phyloP scores from a whole-genome alignment of 1,140 invertebrate genomes.

The Trachymyrmex cornetzi region DNA sequence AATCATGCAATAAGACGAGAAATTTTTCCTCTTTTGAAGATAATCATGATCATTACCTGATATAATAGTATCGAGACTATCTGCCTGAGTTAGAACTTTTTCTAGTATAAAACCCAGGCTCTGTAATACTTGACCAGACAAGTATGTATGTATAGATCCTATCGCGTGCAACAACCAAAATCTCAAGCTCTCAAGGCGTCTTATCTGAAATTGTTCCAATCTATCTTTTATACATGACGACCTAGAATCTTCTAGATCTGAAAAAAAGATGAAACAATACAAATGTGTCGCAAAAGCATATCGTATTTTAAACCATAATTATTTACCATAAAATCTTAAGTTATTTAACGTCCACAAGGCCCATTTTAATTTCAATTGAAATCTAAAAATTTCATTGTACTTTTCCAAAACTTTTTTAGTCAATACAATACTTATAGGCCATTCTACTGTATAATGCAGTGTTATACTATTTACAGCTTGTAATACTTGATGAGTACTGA shows the following conservation, averaged over 20 bases:
- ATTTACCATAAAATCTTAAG: slow-evolving; percentile 86
- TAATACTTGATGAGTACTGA: slow-evolving; percentile 80
- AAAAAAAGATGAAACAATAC: slow-evolving; percentile 40
- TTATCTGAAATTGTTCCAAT: slow-evolving; percentile 83
- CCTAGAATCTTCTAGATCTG: slow-evolving; percentile 82
- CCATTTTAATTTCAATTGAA: slow-evolving; percentile 89
- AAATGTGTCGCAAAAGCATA: not conserved
- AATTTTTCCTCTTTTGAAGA: not conserved
- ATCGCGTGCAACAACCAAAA: slow-evolving; percentile 89
- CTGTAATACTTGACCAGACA: slow-evolving; percentile 89
- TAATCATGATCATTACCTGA: slow-evolving; percentile 76
- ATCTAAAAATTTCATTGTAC: slow-evolving; percentile 89
- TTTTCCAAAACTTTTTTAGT: slow-evolving; percentile 86
- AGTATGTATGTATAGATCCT: slow-evolving; percentile 89
- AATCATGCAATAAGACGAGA: not conserved
- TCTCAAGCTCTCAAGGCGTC: slow-evolving; percentile 88
- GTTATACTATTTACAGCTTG: slow-evolving; percentile 87
- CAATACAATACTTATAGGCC: slow-evolving; percentile 88
- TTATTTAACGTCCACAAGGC: slow-evolving; percentile 89
- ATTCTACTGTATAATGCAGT: slow-evolving; percentile 86
- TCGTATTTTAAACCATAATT: not conserved
- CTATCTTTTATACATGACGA: slow-evolving; percentile 69
- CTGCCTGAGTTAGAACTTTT: slow-evolving; percentile 83
- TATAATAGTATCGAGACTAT: slow-evolving; percentile 86
- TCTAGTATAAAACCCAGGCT: slow-evolving; percentile 86